Conservation (phyloP, 2,888 invertebrate genomes). For the Iselma pallidipennis region DNA sequence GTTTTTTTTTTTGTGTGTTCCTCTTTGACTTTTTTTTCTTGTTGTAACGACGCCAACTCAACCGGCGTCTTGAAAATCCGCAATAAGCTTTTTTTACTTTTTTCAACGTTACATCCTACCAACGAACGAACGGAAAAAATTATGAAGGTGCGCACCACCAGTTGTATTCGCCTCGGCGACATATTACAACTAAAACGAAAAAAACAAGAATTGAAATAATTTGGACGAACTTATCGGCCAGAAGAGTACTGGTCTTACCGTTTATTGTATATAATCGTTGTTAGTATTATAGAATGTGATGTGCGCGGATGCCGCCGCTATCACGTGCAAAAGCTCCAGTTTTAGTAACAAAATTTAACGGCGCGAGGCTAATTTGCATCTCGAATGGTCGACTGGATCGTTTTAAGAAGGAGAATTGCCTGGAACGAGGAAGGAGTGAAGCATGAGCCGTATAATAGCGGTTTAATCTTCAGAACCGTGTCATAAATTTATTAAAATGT, state of each 20-base stretch:
- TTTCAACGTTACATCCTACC: not conserved
- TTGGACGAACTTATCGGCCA: conserved; percentile 23
- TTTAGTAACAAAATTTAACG: conserved; percentile 52
- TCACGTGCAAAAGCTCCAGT: conserved; percentile 46
- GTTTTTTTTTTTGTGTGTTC: not conserved
- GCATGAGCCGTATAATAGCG: conserved; percentile 53
- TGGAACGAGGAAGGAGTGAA: conserved; percentile 47
- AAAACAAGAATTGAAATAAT: conserved; percentile 35
- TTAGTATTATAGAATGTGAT: conserved; percentile 41
- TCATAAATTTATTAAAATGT: conserved; percentile 56
- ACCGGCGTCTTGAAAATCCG: not conserved
- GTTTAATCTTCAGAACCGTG: conserved; percentile 52
- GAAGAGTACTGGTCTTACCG: not conserved
- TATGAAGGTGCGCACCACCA: conserved; percentile 8
- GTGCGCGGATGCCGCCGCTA: conserved; percentile 39
- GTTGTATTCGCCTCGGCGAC: conserved; percentile 11
- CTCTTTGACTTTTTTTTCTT: not conserved
- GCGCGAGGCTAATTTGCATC: conserved; percentile 53
- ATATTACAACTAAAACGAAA: conserved; percentile 31
- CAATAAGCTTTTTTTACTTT: not conserved
- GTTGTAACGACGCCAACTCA: not conserved
- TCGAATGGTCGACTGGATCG: conserved; percentile 47
- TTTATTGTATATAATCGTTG: conserved; percentile 26
- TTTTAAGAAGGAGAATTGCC: conserved; percentile 49
- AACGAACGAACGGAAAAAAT: conserved; percentile 7